Evolutionary conservation across 2,113 vertebrate genomes (phyloP).

Genomic region (Propithecus coquereli): DNA sequence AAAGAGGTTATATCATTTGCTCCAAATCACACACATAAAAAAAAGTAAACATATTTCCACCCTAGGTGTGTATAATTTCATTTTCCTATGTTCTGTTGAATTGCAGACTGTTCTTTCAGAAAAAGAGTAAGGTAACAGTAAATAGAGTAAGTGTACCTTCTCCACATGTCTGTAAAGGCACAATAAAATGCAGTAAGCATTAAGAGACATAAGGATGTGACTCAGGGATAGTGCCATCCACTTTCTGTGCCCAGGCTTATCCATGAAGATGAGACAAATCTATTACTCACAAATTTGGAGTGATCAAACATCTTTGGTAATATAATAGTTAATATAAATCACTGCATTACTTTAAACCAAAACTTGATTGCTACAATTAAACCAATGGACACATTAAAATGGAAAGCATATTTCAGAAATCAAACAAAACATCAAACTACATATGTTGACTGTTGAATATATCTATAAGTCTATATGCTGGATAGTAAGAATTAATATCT

Average conservation of each 20-base stretch:
- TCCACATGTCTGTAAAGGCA: background rate
- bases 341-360: background rate
- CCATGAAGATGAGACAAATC: background rate
- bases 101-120: background rate
- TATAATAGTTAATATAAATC: background rate
- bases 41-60: background rate
- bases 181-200: background rate
- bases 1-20: background rate
- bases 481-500: conserved; percentile 9
- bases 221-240: too few relatives aligned
- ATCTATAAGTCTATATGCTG: background rate
- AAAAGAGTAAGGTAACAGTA: background rate
- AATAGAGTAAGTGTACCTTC: background rate
- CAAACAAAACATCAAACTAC: background rate
- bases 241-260: background rate
- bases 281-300: background rate
- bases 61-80: background rate
- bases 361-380: background rate
- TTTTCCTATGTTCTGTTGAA: background rate
- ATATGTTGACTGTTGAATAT: background rate
- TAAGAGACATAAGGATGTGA: background rate
- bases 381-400: background rate
- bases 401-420: background rate
- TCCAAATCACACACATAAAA: background rate
- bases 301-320: background rate